Base-by-base conservation (phyloP, 1,140 invertebrate genomes). In the Drosophila repletoides region DNA sequence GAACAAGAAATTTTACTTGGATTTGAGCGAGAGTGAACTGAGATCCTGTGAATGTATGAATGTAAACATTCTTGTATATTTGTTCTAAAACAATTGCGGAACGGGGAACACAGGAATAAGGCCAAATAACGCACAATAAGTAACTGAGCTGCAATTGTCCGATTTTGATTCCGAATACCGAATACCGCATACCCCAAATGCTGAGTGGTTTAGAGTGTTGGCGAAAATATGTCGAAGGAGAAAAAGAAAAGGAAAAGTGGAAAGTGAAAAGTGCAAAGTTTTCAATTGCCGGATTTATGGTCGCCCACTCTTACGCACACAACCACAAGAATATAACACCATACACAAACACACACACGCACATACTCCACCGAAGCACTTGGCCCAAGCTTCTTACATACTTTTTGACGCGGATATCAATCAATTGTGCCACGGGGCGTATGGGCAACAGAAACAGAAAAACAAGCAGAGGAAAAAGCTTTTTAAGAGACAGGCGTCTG, bases 201-300 rank as follows among this genome's bases (percentile, higher is more conserved):
- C 33, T 48, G 33, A 60, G 56, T 60, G 56, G 12, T 38, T 49
- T 49, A 9, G 21, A 72, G 40, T 72, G 34, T 55, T 76, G 68
- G 41, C 15, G 15, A 26, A 59, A 59, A 36, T 45, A 46, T 38
- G 15, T 21, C 26, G 22, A 38, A 48, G 38, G 24, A 4, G 9
- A 48, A 48, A 48, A 34, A 4, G 9, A 48, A 22, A 14, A 24
- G 19, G 17, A 28, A 41, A 55, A 41, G 21, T 12, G 19, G 17
- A 28, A 41, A 55, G 29, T 43, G 41, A 73, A 60, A 70, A 63
- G 59, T 53, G 55, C 33, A 79, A 77, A 73, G 49, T 79, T 79
- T 79, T 79, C 70, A 65, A 80, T 71, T 74, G 59, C 45, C 74
- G 61, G 31, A 58, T 45, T 63, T 61, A 66, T 72, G 59, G 45